These are phyloP conservation scores for Maconellicoccus hirsutus DNA, from an alignment of 1,140 invertebrate genomes.

Conservation along the genomic window DNA sequence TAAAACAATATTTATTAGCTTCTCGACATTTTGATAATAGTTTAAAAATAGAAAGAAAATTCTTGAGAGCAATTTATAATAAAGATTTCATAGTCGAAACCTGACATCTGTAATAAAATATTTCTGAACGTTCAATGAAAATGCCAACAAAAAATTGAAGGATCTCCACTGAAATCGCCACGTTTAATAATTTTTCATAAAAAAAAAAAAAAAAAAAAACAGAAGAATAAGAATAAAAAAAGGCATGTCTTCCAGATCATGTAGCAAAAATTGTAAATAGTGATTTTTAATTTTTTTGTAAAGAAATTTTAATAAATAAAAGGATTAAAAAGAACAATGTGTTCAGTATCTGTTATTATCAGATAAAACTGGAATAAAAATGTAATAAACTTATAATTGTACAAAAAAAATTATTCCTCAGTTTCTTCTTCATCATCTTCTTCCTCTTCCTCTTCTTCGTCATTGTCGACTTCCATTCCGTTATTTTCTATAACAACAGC, in stretches of 20 bases:
- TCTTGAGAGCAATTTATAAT: background rate
- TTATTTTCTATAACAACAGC: background rate
- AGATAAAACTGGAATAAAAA: background rate
- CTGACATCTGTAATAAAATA: too few relatives aligned
- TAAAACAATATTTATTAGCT: background rate
- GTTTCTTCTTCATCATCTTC: background rate
- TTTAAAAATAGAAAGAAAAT: background rate
- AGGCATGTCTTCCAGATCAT: too few relatives aligned
- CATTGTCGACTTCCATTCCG: slow-evolving; percentile 10
- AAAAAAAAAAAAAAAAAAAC: too few relatives aligned
- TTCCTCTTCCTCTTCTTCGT: slow-evolving; percentile 7
- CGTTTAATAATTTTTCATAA: background rate
- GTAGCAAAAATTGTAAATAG: too few relatives aligned
- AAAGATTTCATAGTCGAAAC: background rate
- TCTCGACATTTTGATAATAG: slow-evolving; percentile 17
- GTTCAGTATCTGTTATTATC: slow-evolving; percentile 15
- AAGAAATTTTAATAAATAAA: background rate
- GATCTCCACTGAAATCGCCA: too few relatives aligned
- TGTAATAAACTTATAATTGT: background rate
- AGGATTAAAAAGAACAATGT: background rate
- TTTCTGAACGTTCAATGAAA: too few relatives aligned
- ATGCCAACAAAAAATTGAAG: too few relatives aligned
- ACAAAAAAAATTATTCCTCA: background rate
- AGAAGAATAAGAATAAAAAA: too few relatives aligned
- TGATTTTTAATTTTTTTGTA: background rate